Conservation (phyloP, 2,113 vertebrate species). For the Dermatemys mawii region DNA sequence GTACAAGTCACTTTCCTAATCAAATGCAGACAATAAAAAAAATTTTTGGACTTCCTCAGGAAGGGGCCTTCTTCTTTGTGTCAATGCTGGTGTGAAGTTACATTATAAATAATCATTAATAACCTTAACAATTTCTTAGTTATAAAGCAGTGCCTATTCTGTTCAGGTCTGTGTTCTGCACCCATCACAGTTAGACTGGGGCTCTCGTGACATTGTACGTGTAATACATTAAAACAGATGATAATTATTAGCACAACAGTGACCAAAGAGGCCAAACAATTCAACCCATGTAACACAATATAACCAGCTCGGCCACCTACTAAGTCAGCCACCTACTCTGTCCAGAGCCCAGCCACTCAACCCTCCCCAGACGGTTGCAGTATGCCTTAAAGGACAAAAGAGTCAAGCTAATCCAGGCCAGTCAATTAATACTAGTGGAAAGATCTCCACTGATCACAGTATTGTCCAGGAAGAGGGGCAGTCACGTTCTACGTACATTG, state of each 20-base stretch:
- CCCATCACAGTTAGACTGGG: not conserved
- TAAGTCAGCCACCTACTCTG: not conserved
- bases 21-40: fast-evolving
- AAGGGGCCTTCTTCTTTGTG: constrained; percentile 16
- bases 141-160: not conserved
- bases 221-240: not conserved
- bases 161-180: constrained; percentile 3
- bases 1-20: not conserved
- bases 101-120: not conserved
- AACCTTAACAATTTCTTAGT: not conserved
- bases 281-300: not conserved
- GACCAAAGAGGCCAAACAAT: not conserved
- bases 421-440: not conserved
- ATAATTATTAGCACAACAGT: not conserved
- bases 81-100: not conserved
- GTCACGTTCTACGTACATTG: fast-evolving
- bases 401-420: not conserved
- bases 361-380: not conserved
- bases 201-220: not conserved
- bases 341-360: not conserved
- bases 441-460: not conserved
- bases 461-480: not conserved
- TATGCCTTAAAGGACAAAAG: not conserved
- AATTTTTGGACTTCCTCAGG: not conserved
- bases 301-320: not conserved